A percentile compares a stretch with the other conserved stretches of the same genome.
Conservation (phyloP, 1,140 invertebrate genomes). For the Brachionus asplanchnoidis region DNA sequence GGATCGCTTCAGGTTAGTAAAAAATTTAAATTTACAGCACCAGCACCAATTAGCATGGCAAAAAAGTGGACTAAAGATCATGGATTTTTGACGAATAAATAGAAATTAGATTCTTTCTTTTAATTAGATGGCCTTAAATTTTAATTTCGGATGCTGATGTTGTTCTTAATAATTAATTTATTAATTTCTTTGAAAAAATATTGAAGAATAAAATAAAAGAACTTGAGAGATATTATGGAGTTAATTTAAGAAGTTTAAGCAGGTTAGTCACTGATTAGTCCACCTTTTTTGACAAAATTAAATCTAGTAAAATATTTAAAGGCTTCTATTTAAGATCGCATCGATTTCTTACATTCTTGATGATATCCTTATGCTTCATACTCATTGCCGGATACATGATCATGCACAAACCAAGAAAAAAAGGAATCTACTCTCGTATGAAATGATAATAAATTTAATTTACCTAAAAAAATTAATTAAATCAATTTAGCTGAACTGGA, state of each 20-base stretch:
- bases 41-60: background rate
- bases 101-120: background rate
- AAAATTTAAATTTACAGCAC: background rate
- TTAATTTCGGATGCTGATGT: background rate
- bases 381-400: background rate
- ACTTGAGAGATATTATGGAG: conserved; percentile 39
- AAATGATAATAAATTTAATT: background rate
- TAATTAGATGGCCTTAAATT: background rate
- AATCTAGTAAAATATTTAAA: background rate
- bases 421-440: background rate
- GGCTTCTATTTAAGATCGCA: conserved; percentile 18
- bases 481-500: conserved; percentile 12
- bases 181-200: background rate
- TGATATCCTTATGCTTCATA: background rate
- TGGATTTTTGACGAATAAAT: too few relatives aligned
- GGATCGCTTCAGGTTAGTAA: conserved; percentile 21
- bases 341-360: background rate
- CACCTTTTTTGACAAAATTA: background rate
- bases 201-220: conserved; percentile 35
- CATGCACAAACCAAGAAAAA: background rate
- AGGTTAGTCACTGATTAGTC: conserved; percentile 30
- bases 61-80: background rate
- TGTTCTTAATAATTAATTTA: background rate
- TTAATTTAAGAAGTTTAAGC: conserved; percentile 41
- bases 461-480: background rate